Base-by-base conservation (phyloP, 2,888 invertebrate species). In the Drosophila colorata region DNA sequence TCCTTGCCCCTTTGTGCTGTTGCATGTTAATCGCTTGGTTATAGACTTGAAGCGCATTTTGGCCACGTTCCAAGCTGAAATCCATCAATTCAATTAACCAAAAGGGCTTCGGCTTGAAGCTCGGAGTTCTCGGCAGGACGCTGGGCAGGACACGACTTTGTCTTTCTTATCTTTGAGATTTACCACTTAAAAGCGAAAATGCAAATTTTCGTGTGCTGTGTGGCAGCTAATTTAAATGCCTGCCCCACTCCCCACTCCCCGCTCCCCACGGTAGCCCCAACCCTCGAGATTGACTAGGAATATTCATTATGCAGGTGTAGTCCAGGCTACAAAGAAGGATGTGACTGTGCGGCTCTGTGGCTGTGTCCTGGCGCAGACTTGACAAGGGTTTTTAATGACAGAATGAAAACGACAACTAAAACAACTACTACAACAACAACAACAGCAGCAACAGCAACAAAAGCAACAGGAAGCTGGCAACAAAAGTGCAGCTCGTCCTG, bases 331-430 rank as follows among this genome's bases (percentile, higher is more conserved):
- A 58, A 52, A 69, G 53, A 66, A 57, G 81, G 70, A 74, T 73
- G 74, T 69, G 56, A 40, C 49, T 65, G 38, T 64, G 73, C 55
- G 61, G 51, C 57, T 59, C 44, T 69, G 60, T 73, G 69, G 64
- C 57, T 40, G 46, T 70, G 73, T 76, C 64, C 83, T 80, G 74
- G 70, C 65, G 68, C 55, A 79, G 79, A 84, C 82, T 90, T 91
- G 91, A 90, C 91, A 90, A 90, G 90, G 90, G 91, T 90, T 90
- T 90, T 90, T 90, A 91, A 91, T 90, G 91, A 90, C 84, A 80
- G 74, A 74, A 81, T 74, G 89, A 88, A 83, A 80, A 78, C 86
- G 86, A 74, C 82, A 84, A 80, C 73, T 66, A 73, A 66, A 64
- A 68, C 68, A 66, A 64, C 72, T 55, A 60, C 61, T 43, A 56